Evolutionary conservation across 2,797 vertebrate genomes (phyloP), one percentile per base, ranked within the genome.

Genomic region (Microtus agrestis): DNA sequence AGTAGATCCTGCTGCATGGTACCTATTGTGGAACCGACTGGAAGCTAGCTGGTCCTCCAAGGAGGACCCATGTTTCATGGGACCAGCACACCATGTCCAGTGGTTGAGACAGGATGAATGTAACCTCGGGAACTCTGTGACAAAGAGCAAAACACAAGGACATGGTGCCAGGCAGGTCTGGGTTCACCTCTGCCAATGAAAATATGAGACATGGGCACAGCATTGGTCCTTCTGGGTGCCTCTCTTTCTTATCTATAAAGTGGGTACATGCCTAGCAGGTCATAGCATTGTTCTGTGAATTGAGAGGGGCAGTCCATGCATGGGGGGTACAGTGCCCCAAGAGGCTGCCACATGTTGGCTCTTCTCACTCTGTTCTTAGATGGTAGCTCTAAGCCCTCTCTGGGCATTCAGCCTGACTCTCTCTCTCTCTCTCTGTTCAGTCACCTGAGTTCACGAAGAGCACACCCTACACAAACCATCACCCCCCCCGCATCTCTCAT

Each of bases 181-280:
- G 59, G 25, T 61, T 88, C 86, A 76, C 69, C 88, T 92, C 90
- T 77, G 54, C 54, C 74, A 87, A n/a, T 92, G 34, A 89, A 15
- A 46, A 61, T 40, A 15, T 9, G 19, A 91, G 79, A 81, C 48
- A 40, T 74, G 34, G 37, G 34, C 46, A 91, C 79, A 91, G 65
- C 86, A 82, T 0, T 51, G 31, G 56, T 73, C 17, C 59, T 63
- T 54, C 43, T 54, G 27, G 37, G 13, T 51, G 40, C 1, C 59
- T 63, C 40, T n/a, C 61, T 90, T 81, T 94, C 80, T 76, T 56
- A 73, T 67, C 79, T 95, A 15, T 46, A 81, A 79, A 94, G 73
- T 73, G 40, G 51, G 14, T 40, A 29, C 54, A 37, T 17, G 51
- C 34, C 51, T 94, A 43, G 56, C 17, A 48, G 10, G 37, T 73